Evolutionary conservation across 2,888 invertebrate genomes (phyloP).

Genomic region (Troides aeacus): DNA sequence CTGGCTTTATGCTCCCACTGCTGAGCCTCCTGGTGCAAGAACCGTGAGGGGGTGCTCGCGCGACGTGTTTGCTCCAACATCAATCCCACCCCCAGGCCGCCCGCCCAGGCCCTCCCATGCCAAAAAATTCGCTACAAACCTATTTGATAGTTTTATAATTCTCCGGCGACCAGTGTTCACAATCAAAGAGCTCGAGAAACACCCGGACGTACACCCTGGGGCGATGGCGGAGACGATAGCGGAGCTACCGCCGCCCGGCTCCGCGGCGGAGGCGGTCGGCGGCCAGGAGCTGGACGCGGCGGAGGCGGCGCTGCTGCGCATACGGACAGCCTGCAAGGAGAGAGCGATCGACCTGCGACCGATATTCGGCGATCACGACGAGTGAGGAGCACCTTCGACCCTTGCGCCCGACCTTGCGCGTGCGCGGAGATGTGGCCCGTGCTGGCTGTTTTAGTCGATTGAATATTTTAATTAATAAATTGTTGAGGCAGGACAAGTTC

Average conservation of each 20-base stretch:
- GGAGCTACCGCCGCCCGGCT: conserved; percentile 73
- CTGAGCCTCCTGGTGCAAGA: too few relatives aligned
- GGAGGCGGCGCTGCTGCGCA: conserved; percentile 82
- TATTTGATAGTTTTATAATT: neutral
- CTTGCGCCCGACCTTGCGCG: too few relatives aligned
- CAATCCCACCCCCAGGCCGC: too few relatives aligned
- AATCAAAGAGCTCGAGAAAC: conserved; percentile 84
- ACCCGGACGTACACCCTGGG: conserved; percentile 73
- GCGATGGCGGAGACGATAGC: conserved; percentile 59
- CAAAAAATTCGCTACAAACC: too few relatives aligned
- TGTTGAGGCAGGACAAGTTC: too few relatives aligned
- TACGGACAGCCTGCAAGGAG: conserved; percentile 81
- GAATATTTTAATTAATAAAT: too few relatives aligned
- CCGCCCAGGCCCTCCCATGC: too few relatives aligned
- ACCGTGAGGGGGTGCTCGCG: too few relatives aligned
- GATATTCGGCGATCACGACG: conserved; percentile 85
- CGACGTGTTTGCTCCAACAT: too few relatives aligned
- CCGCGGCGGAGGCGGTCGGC: conserved; percentile 47
- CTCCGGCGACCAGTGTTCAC: conserved; percentile 78
- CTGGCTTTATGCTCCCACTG: too few relatives aligned
- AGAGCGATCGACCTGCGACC: conserved; percentile 83
- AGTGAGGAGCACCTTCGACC: conserved; percentile 59
- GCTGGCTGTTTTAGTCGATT: too few relatives aligned
- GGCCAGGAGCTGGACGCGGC: conserved; percentile 70
- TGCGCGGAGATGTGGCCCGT: too few relatives aligned